phyloP scores from a whole-genome alignment of 2,888 invertebrate species.

The Neocrepidodera transversa region DNA sequence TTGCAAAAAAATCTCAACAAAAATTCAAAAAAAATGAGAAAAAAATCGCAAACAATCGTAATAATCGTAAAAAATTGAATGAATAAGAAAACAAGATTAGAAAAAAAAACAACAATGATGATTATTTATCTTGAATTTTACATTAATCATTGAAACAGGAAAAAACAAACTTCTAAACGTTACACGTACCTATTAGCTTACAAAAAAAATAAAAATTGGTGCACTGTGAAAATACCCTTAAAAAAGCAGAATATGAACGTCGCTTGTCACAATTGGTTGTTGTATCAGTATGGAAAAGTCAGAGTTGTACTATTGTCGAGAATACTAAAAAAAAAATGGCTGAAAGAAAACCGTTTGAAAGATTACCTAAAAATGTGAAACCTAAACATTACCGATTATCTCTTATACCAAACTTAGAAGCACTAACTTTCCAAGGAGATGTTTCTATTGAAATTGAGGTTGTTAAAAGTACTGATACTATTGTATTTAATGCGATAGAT shows the following conservation, averaged over 20 bases:
- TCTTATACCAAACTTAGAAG: slow-evolving; percentile 83
- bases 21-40: too few relatives aligned
- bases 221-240: slow-evolving; percentile 45
- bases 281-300: slow-evolving; percentile 54
- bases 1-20: too few relatives aligned
- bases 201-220: slow-evolving; percentile 38
- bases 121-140: slow-evolving; percentile 12
- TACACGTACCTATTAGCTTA: neutral
- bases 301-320: slow-evolving; percentile 33
- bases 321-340: slow-evolving; percentile 47
- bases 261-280: slow-evolving; percentile 51
- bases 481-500: slow-evolving; percentile 81
- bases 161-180: slow-evolving; percentile 7
- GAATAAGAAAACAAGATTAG: too few relatives aligned
- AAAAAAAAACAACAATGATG: too few relatives aligned
- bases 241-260: slow-evolving; percentile 40
- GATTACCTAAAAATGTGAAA: slow-evolving; percentile 80
- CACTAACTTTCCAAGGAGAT: slow-evolving; percentile 85
- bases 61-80: too few relatives aligned
- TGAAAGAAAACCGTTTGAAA: slow-evolving; percentile 66
- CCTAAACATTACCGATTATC: slow-evolving; percentile 88
- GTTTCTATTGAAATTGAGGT: slow-evolving; percentile 86
- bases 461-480: slow-evolving; percentile 69
- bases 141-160: neutral
- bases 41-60: too few relatives aligned